These are phyloP conservation scores for Semnopithecus entellus DNA, from an alignment of 2,113 vertebrate genomes.

Conservation along the genomic window DNA sequence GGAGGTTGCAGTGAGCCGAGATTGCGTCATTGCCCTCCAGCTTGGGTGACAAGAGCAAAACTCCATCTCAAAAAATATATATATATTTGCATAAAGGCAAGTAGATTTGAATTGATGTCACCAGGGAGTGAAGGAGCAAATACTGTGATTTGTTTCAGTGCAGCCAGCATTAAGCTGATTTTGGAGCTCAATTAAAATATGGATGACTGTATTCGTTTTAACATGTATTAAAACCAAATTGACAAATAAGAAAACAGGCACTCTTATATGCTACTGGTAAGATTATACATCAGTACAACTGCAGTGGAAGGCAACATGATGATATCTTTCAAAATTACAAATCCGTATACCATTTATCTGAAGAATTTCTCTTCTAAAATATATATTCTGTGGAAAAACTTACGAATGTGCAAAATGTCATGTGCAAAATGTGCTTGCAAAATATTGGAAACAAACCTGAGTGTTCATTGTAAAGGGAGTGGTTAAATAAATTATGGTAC, in stretches of 20 bases:
- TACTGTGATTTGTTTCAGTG: not conserved
- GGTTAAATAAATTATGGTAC: not conserved
- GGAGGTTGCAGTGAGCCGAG: no score
- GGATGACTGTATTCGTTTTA: not conserved
- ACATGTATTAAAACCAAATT: not conserved
- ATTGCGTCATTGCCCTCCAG: no score
- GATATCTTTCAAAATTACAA: slow-evolving; percentile 26
- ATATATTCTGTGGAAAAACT: not conserved
- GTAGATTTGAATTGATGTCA: slow-evolving; percentile 2
- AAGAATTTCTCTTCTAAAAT: slow-evolving; percentile 10
- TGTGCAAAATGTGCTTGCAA: not conserved
- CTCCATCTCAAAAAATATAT: no score
- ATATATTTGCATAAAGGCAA: not conserved
- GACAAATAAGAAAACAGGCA: slow-evolving; percentile 10
- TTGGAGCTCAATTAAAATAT: slow-evolving; percentile 43
- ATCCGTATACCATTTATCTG: not conserved
- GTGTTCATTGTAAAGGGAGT: not conserved
- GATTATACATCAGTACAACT: not conserved
- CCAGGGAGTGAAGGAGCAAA: not conserved
- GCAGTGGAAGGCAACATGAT: not conserved
- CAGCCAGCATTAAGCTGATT: not conserved
- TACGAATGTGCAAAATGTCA: not conserved
- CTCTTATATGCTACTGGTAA: not conserved
- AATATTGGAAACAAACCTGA: not conserved
- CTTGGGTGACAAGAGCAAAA: no score